phyloP scores from a whole-genome alignment of 2,113 vertebrate genomes.

The human (Homo sapiens) region GRCh38 chr16:74772001-74772500 shows the following conservation, averaged over 20 bases:
- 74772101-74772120: background rate
- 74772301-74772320: background rate
- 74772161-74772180: background rate
- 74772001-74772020: no score
- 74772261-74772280: background rate
- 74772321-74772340: conserved; percentile 33
- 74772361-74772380: background rate
- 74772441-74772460: background rate
- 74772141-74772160: background rate
- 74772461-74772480: background rate
- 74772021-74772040: no score
- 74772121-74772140: background rate
- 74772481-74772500: background rate
- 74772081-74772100: background rate
- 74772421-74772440: background rate
- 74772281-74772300: background rate
- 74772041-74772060: background rate
- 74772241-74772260: background rate
- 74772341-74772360: background rate
- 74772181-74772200: background rate
- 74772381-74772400: background rate
- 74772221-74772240: background rate
- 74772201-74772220: background rate
- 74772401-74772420: background rate
- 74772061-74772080: background rate